A percentile compares a stretch with the other conserved stretches of the same genome.
phyloP scores from a whole-genome alignment of 30 jellyfish, hydroid and myxozoan genomes.

The Sanderia malayensis region DNA sequence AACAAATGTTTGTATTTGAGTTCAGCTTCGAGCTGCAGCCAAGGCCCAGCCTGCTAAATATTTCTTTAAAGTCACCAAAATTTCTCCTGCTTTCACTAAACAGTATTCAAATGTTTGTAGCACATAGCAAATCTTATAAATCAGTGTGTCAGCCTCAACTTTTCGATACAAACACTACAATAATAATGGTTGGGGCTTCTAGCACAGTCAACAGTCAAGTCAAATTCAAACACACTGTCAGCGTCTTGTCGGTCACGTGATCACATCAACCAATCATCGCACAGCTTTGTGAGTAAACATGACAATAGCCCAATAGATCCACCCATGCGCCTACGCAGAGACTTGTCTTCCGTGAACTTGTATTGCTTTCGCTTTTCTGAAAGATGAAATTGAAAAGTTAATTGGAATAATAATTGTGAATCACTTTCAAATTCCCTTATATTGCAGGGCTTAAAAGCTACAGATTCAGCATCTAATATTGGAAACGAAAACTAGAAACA shows the following conservation, averaged over 20 bases:
- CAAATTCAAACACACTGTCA: slow-evolving; percentile 61
- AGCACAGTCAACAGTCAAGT: slow-evolving; percentile 59
- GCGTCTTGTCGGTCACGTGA: slow-evolving; percentile 69
- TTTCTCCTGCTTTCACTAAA: not conserved
- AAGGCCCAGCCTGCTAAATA: slow-evolving; percentile 1
- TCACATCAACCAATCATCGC: slow-evolving; percentile 22
- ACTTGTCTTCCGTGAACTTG: not conserved
- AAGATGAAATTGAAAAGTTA: no score
- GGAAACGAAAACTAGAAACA: no score
- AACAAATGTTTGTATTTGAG: not conserved
- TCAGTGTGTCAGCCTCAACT: not conserved
- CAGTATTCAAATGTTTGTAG: not conserved
- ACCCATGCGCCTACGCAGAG: slow-evolving; percentile 29
- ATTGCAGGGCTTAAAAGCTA: not conserved
- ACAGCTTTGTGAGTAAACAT: slow-evolving; percentile 42
- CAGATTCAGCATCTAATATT: no score
- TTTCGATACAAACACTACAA: not conserved
- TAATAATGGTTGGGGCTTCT: no score
- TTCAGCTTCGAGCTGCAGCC: not conserved
- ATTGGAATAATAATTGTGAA: not conserved
- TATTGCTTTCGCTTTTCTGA: not conserved
- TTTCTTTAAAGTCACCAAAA: not conserved
- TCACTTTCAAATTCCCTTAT: not conserved
- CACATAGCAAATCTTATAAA: not conserved
- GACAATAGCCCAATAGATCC: slow-evolving; percentile 36